A percentile compares a stretch with the other conserved stretches of the same genome.
phyloP scores from a whole-genome alignment of 2,113 vertebrate species.

The Labeo rohita region DNA sequence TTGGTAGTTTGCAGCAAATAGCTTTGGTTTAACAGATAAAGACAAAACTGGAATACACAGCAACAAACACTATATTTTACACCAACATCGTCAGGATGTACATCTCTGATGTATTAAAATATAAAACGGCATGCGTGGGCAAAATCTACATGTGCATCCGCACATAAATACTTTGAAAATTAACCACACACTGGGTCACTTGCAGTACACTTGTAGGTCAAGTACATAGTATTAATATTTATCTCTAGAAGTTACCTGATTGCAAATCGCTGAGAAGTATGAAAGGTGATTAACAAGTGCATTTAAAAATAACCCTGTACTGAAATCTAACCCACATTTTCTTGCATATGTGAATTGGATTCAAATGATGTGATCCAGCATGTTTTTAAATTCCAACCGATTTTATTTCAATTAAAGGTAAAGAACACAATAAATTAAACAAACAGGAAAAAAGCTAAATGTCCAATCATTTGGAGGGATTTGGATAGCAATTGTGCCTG shows the following conservation, averaged over 20 bases:
- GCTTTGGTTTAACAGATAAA: slow-evolving; percentile 76
- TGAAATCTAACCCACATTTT: background rate
- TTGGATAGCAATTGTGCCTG: slow-evolving; percentile 52
- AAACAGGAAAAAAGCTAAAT: slow-evolving; percentile 62
- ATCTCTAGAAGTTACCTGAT: background rate
- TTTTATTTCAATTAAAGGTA: slow-evolving; percentile 64
- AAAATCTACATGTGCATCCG: background rate
- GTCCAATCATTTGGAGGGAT: slow-evolving; percentile 63
- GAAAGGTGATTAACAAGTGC: too few species aligned
- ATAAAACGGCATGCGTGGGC: background rate
- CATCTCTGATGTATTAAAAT: background rate
- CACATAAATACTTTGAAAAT: slow-evolving; percentile 61
- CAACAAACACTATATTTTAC: slow-evolving; percentile 56
- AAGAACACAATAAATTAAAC: slow-evolving; percentile 73
- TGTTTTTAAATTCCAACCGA: slow-evolving; percentile 53
- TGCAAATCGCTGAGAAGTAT: background rate
- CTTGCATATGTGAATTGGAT: background rate
- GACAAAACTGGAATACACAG: slow-evolving; percentile 65
- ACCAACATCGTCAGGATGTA: background rate
- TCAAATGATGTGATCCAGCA: slow-evolving; percentile 54
- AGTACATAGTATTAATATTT: slow-evolving; percentile 56
- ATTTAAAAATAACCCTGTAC: too few species aligned
- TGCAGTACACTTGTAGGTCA: slow-evolving; percentile 36
- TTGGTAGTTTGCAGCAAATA: background rate
- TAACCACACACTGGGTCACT: slow-evolving; percentile 37